Base-by-base conservation (phyloP, 2,797 vertebrate species). In the Coregonus suidteri region DNA sequence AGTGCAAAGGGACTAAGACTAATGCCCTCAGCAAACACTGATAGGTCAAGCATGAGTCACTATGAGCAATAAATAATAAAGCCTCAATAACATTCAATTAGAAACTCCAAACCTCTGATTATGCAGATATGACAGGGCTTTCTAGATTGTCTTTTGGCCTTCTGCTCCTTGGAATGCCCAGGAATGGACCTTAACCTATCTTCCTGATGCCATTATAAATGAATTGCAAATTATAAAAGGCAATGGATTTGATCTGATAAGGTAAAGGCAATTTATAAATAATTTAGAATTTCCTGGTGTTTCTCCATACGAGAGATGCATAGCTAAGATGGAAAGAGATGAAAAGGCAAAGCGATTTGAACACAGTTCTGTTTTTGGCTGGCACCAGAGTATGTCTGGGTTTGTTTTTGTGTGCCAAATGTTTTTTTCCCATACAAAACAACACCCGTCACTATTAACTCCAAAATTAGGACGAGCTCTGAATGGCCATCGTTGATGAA, bases 371-470 rank as follows among this genome's bases (percentile, higher is more conserved):
- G 70, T 20, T 71, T 71, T 30, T 66, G 64, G 4, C 64, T 13
- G 7, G 53, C 53, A 68, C 16, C 31, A n/a, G 16, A 41, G 31
- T 47, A 16, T 15, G 15, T 47, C 34, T 35, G 66, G 31, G 56
- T 18, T 5, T 14, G 9, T 13, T 67, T 67, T 67, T 69, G 15
- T 16, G 15, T 18, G 66, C 70, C 70, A 85, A 83, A 59, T 79
- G 66, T 83, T 75, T 83, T 75, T 81, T 80, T 81, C 74, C 75
- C 80, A 47, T 74, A 65, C 59, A 64, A 51, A 70, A 76, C 71
- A 75, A 76, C 34, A 68, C 11, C 70, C 73, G 65, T 78, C 75
- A 83, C 69, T 78, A 75, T 77, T 76, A 69, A 80, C 71, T 76
- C 59, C 20, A 77, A 75, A 75, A 75, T 71, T 73, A 83, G 78